Percentiles rank a stretch among this genome's conserved stretches.
phyloP scores from a whole-genome alignment of 2,113 vertebrate species.

The Crotalus helleri region DNA sequence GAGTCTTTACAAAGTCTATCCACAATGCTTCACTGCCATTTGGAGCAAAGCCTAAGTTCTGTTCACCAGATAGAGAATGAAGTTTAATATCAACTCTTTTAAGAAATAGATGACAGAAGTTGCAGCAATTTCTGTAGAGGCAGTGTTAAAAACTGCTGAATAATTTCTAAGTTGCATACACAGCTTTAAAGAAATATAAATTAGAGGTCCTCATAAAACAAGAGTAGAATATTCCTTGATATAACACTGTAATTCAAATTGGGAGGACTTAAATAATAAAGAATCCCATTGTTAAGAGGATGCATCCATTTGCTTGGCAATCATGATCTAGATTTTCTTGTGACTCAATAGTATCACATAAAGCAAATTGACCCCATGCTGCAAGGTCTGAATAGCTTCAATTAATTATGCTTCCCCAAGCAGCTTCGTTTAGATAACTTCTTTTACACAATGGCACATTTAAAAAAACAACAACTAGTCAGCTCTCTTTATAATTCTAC shows the following conservation, averaged over 20 bases:
- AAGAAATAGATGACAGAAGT: background rate
- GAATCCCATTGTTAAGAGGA: background rate
- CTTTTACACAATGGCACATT: background rate
- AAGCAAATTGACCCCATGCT: background rate
- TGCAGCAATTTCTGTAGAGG: background rate
- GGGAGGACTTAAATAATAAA: background rate
- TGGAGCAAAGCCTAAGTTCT: background rate
- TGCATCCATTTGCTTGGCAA: background rate
- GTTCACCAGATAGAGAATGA: background rate
- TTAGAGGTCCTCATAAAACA: background rate
- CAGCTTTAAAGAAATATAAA: background rate
- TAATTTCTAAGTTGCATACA: background rate
- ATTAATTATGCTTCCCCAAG: background rate
- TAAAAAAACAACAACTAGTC: background rate
- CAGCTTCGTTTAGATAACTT: background rate
- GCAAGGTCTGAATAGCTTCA: background rate
- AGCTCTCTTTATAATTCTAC: background rate
- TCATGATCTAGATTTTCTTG: background rate
- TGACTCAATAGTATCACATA: background rate
- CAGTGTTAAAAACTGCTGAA: background rate
- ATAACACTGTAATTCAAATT: background rate
- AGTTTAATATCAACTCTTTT: background rate
- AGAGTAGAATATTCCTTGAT: background rate
- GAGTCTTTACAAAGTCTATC: background rate
- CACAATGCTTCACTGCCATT: background rate